Evolutionary conservation across 1,140 invertebrate genomes (phyloP).

Genomic region (Varroa destructor): DNA sequence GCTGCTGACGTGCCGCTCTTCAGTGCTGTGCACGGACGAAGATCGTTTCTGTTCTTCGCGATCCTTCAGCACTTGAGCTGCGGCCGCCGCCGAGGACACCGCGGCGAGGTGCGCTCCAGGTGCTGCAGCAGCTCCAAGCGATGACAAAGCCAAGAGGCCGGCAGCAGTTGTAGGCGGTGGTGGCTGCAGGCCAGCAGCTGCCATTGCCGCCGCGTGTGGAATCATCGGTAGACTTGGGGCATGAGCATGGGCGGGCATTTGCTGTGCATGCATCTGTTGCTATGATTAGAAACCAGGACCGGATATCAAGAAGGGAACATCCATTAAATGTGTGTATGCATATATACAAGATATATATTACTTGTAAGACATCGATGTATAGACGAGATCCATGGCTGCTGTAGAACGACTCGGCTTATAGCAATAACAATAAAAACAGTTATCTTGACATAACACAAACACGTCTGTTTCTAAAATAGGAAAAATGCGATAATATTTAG

Average conservation of each 20-base stretch:
- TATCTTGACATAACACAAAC: too few relatives aligned
- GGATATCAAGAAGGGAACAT: conserved; percentile 31
- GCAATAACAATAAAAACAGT: background rate
- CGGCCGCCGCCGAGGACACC: conserved; percentile 28
- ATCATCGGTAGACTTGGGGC: conserved; percentile 53
- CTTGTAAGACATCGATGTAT: background rate
- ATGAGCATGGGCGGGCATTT: conserved; percentile 60
- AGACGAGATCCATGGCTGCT: background rate
- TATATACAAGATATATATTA: conserved; percentile 30
- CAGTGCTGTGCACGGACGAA: conserved; percentile 25
- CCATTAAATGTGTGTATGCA: conserved; percentile 26
- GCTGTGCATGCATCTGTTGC: conserved; percentile 81
- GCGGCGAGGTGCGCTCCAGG: conserved; percentile 34
- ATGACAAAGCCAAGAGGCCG: conserved; percentile 40
- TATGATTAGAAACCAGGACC: conserved; percentile 35
- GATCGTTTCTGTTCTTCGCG: conserved; percentile 35
- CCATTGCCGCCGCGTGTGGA: conserved; percentile 46
- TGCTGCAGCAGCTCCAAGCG: conserved; percentile 32
- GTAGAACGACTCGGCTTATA: background rate
- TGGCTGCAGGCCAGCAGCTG: conserved; percentile 34
- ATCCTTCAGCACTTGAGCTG: conserved; percentile 32
- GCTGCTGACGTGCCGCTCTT: conserved; percentile 15
- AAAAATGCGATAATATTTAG: too few relatives aligned
- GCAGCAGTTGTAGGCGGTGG: conserved; percentile 38
- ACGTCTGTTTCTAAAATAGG: too few relatives aligned